Conservation (phyloP, 2,888 invertebrate species). For the Athalia rosae region DNA sequence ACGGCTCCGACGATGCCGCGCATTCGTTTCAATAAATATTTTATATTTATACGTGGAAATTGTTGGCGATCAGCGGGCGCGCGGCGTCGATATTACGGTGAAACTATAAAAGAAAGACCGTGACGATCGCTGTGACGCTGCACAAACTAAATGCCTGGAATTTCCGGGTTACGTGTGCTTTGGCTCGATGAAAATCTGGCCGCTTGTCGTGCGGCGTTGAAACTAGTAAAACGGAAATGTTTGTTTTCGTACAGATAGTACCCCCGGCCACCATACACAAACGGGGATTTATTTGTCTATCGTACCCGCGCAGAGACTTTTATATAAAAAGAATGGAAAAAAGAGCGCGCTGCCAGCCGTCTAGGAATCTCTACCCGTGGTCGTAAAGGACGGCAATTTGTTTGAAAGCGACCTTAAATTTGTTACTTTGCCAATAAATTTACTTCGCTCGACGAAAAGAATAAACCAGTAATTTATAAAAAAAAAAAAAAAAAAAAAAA, state of each 20-base stretch:
- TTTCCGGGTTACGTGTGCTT: conserved; percentile 5
- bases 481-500: no score
- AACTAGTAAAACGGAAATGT: conserved; percentile 32
- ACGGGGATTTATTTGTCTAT: conserved; percentile 31
- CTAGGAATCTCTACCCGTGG: background rate
- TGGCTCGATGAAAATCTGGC: conserved; percentile 11
- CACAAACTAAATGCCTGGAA: background rate
- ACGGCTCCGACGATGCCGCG: no score
- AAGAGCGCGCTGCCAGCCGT: background rate
- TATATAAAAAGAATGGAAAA: conserved; percentile 12
- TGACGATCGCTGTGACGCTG: background rate
- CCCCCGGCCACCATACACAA: conserved; percentile 22
- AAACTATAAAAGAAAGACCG: conserved; percentile 3
- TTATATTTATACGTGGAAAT: no score
- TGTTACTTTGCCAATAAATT: conserved; percentile 23
- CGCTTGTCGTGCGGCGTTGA: conserved; percentile 1
- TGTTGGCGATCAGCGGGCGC: background rate
- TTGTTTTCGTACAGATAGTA: conserved; percentile 32
- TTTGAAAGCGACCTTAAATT: conserved; percentile 3
- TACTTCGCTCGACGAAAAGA: background rate
- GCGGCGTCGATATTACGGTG: background rate
- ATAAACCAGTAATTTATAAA: no score
- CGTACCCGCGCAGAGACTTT: conserved; percentile 20
- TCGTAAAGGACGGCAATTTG: conserved; percentile 1
- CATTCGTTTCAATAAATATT: no score